phyloP scores from a whole-genome alignment of 2,113 vertebrate genomes.

The Oncorhynchus gorbuscha region DNA sequence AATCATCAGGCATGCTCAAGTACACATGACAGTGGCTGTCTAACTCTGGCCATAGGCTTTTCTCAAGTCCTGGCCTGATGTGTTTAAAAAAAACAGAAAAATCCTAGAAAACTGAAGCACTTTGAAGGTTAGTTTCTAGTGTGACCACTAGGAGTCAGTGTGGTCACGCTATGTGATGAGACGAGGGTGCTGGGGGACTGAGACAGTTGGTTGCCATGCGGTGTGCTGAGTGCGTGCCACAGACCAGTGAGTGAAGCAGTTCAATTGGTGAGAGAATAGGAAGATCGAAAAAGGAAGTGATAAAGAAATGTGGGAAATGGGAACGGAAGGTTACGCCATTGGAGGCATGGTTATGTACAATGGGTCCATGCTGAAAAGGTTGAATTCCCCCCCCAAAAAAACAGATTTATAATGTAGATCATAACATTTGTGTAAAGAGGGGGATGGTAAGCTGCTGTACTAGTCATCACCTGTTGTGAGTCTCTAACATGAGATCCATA shows the following conservation, averaged over 20 bases:
- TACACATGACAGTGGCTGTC: slow-evolving; percentile 60
- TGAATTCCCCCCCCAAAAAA: not conserved
- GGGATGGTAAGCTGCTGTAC: not conserved
- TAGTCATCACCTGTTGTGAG: not conserved
- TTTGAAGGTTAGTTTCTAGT: slow-evolving; percentile 56
- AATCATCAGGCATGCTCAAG: slow-evolving; percentile 66
- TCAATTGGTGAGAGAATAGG: slow-evolving; percentile 17
- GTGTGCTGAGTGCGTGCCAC: slow-evolving; percentile 15
- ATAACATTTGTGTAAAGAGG: slow-evolving; percentile 21
- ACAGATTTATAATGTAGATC: slow-evolving; percentile 35
- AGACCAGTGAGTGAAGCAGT: slow-evolving; percentile 10
- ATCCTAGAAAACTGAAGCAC: slow-evolving; percentile 57
- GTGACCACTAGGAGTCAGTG: slow-evolving; percentile 67
- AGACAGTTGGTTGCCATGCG: slow-evolving; percentile 13
- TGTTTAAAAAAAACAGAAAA: not conserved
- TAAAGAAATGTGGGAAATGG: slow-evolving; percentile 36
- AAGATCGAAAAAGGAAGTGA: slow-evolving; percentile 61
- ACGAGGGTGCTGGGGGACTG: slow-evolving; percentile 19
- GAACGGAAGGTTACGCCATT: slow-evolving; percentile 32
- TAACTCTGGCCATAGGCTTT: not conserved
- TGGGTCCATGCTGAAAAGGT: not conserved
- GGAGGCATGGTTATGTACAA: not conserved
- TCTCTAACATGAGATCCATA: not conserved
- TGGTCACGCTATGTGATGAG: slow-evolving; percentile 48
- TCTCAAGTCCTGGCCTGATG: not conserved